A percentile compares a stretch with the other conserved stretches of the same genome.
Evolutionary conservation across 1,140 invertebrate genomes (phyloP).

Genomic region (Cepaea nemoralis): DNA sequence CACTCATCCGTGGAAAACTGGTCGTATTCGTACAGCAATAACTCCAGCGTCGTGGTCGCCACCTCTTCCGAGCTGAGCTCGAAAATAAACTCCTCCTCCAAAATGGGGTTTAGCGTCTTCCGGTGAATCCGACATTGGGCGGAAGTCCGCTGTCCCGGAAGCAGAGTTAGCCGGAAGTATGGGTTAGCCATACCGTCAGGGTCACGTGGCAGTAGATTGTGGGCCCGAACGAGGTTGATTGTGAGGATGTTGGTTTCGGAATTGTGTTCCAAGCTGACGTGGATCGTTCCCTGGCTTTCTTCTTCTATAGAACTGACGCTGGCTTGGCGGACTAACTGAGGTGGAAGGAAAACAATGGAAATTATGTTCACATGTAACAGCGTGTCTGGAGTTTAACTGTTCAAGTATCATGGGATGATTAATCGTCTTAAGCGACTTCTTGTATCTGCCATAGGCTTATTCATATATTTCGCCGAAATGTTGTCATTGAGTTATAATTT

Average conservation of each 20-base stretch:
- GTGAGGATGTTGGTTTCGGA: slow-evolving; percentile 64
- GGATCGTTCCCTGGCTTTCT: slow-evolving; percentile 64
- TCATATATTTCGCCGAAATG: too few species aligned
- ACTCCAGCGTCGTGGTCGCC: slow-evolving; percentile 58
- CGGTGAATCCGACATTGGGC: slow-evolving; percentile 74
- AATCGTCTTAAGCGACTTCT: too few species aligned
- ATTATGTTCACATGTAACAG: too few species aligned
- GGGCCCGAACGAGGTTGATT: slow-evolving; percentile 65
- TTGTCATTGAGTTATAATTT: too few species aligned
- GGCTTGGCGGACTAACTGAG: slow-evolving; percentile 54
- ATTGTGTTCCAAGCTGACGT: slow-evolving; percentile 65
- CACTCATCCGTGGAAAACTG: slow-evolving; percentile 69
- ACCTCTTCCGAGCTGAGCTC: slow-evolving; percentile 60
- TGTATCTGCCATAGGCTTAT: too few species aligned
- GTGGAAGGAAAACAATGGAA: too few species aligned
- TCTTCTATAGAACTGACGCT: slow-evolving; percentile 63
- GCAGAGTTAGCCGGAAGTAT: slow-evolving; percentile 63
- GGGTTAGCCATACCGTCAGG: slow-evolving; percentile 66
- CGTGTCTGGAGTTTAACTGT: too few species aligned
- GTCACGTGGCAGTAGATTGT: slow-evolving; percentile 64
- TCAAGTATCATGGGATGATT: too few species aligned
- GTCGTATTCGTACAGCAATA: slow-evolving; percentile 67
- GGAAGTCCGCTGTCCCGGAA: slow-evolving; percentile 57
- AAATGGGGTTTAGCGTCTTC: slow-evolving; percentile 77
- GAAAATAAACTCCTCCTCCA: slow-evolving; percentile 72